A percentile compares a stretch with the other conserved stretches of the same genome.
Evolutionary conservation across 2,797 vertebrate species (phyloP).

Genomic region (Pogonophryne albipinna): DNA sequence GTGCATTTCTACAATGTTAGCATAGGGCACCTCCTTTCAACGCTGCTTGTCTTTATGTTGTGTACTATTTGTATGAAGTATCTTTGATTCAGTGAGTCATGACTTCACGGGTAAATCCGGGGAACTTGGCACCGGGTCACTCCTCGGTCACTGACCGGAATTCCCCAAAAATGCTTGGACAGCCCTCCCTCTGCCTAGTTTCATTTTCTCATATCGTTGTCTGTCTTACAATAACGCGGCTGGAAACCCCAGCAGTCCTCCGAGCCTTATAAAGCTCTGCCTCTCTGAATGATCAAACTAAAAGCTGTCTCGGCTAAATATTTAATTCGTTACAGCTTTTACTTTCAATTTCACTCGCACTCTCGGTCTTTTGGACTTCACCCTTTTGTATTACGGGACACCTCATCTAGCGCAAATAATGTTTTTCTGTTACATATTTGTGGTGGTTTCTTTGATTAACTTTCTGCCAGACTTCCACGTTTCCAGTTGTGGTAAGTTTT

Average conservation of each 20-base stretch:
- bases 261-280: too few species aligned
- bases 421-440: neutral
- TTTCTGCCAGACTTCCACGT: neutral
- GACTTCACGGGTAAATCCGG: too few species aligned
- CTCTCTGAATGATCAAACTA: too few species aligned
- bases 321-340: too few species aligned
- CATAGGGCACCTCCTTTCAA: too few species aligned
- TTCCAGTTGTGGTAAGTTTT: constrained; percentile 7
- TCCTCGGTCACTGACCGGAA: neutral
- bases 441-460: neutral
- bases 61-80: too few species aligned
- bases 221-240: too few species aligned
- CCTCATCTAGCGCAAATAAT: neutral
- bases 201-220: neutral
- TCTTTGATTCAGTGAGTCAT: too few species aligned
- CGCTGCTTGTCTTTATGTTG: too few species aligned
- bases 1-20: too few species aligned
- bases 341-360: neutral
- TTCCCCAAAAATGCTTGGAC: neutral
- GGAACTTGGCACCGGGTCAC: neutral
- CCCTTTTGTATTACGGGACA: neutral
- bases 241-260: neutral
- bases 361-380: neutral
- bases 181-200: neutral
- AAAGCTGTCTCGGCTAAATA: too few species aligned